phyloP scores from a whole-genome alignment of 2,888 invertebrate genomes.

The Lochmaea capreae region DNA sequence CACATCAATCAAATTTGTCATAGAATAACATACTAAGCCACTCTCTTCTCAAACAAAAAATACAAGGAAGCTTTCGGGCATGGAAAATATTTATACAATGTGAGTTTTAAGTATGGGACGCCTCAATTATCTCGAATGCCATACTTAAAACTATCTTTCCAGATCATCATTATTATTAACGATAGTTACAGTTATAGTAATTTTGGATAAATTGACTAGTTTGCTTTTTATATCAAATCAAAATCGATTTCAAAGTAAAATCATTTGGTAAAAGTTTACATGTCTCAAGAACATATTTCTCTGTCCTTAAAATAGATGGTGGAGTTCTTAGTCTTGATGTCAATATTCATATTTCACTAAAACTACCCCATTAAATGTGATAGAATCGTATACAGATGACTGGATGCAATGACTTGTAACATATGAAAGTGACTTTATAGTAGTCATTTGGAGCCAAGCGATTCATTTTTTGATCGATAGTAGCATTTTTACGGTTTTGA shows the following conservation, averaged over 20 bases:
- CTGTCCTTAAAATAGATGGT: background rate
- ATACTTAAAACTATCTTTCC: no score
- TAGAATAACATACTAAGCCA: slow-evolving; percentile 19
- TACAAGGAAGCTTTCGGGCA: background rate
- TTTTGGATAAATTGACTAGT: no score
- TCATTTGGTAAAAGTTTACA: background rate
- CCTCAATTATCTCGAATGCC: no score
- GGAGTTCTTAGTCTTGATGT: slow-evolving; percentile 51
- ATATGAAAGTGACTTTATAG: slow-evolving; percentile 59
- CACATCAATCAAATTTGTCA: slow-evolving; percentile 34
- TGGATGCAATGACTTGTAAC: slow-evolving; percentile 61
- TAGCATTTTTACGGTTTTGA: slow-evolving; percentile 42
- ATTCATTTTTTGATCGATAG: slow-evolving; percentile 51
- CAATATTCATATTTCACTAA: slow-evolving; percentile 64
- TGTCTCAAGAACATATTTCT: background rate
- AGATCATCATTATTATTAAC: no score
- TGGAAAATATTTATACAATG: background rate
- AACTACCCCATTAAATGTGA: slow-evolving; percentile 63
- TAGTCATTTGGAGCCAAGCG: slow-evolving; percentile 53
- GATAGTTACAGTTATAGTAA: no score
- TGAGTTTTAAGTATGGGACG: no score
- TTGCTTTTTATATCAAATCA: no score
- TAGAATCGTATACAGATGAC: slow-evolving; percentile 58
- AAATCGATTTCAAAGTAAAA: no score
- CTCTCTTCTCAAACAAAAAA: background rate